Evolutionary conservation across 2,113 vertebrate genomes (phyloP), one percentile per base, ranked within the genome.

Genomic region (Peromyscus maniculatus): DNA sequence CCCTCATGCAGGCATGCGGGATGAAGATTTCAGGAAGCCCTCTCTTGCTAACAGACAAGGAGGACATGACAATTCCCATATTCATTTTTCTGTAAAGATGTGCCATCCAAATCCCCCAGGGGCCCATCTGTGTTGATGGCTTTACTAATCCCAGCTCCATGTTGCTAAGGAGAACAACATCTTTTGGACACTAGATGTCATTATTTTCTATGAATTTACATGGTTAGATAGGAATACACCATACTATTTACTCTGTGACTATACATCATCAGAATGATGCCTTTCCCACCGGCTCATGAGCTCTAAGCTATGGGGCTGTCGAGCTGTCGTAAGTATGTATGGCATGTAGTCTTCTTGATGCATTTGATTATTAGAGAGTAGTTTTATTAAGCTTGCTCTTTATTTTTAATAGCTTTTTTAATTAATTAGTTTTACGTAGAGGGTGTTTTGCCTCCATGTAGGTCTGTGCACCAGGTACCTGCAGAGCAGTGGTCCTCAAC

Each of bases 181-280:
- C 62, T 87, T 97, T 94, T 95, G 91, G 87, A 97, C 98, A 98
- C 98, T 98, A 98, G 98, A 57, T 97, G 98, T 98, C 98, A 97
- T 96, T 89, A 66, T 98, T 97, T 96, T 94, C 98, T 96, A 36
- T 24, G 72, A 78, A 91, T 98, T 97, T 95, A 43, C 15, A 9
- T 74, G 49, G 22, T 84, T 93, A 71, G 80, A 28, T 57, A 87
- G 74, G 78, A 93, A 46, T 43, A 13, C 31, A 19, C 21, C 31
- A 3, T 1, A 2, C 31, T 72, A 0, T 31, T 64, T 15, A 17
- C 46, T 87, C 0, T 28, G 0, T 71, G 33, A n/a, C 33, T 28
- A 0, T 33, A 22, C 1, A 2, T 74, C 1, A 2, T 74, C 24
- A 86, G 69, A 59, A 57, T 33, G 13, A 33, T 46, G 26, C 46